Conservation (phyloP, 2,113 vertebrate genomes). For the Eptesicus fuscus region DNA sequence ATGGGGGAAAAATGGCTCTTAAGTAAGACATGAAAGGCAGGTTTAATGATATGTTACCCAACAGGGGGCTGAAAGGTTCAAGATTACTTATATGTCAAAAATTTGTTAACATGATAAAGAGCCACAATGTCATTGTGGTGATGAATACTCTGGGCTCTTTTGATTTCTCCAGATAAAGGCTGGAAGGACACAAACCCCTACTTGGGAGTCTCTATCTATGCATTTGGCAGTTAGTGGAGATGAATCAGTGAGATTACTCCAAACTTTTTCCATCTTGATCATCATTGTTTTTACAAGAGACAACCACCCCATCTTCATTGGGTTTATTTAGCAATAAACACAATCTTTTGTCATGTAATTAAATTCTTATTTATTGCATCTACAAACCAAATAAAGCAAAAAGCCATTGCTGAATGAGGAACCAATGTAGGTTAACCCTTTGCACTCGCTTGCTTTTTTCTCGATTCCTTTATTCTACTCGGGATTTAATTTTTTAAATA, state of each 20-base stretch:
- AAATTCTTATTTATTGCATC: slow-evolving; percentile 15
- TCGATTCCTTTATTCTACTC: too few relatives aligned
- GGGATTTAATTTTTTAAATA: too few relatives aligned
- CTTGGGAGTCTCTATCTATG: neutral
- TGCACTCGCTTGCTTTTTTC: too few relatives aligned
- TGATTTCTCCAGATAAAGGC: neutral
- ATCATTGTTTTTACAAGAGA: neutral
- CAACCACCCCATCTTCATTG: neutral
- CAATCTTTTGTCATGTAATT: neutral
- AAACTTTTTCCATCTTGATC: neutral
- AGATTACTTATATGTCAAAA: neutral
- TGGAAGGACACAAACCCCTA: neutral
- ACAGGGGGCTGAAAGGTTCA: neutral
- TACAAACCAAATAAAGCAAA: slow-evolving; percentile 21
- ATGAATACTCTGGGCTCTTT: neutral
- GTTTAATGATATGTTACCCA: neutral
- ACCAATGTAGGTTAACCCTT: neutral
- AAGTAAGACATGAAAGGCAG: neutral
- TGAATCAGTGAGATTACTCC: neutral
- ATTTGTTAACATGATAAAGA: neutral
- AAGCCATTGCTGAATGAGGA: neutral
- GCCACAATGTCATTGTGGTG: neutral
- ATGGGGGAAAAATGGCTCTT: neutral
- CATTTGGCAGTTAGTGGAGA: neutral
- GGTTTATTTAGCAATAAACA: neutral